A percentile compares a stretch with the other conserved stretches of the same genome.
phyloP scores from a whole-genome alignment of 2,888 invertebrate species.

The Eristalis intricaria region DNA sequence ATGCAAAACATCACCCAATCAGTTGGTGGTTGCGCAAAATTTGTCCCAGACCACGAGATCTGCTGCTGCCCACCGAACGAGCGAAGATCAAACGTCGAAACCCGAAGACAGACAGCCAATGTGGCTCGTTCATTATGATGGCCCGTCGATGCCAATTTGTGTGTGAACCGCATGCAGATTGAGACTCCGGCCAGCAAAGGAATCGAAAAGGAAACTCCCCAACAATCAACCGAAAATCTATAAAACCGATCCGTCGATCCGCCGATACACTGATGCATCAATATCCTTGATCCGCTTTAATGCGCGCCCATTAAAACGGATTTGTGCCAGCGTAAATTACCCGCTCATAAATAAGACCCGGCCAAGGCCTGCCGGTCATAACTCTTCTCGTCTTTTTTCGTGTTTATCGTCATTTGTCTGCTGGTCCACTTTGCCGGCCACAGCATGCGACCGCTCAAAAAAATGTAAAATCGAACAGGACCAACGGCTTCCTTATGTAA shows the following conservation, averaged over 20 bases:
- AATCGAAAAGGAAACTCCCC: neutral
- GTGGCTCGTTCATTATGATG: conserved; percentile 61
- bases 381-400: conserved; percentile 13
- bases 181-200: neutral
- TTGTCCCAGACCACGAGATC: conserved; percentile 46
- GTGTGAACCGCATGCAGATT: conserved; percentile 59
- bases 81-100: conserved; percentile 18
- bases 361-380: conserved; percentile 50
- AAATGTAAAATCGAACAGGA: conserved; percentile 44
- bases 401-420: conserved; percentile 42
- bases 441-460: neutral
- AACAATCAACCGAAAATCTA: conserved; percentile 11
- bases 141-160: conserved; percentile 60
- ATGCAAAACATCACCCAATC: conserved; percentile 68
- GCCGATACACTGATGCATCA: conserved; percentile 10
- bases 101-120: conserved; percentile 64
- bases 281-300: conserved; percentile 59
- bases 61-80: too few relatives aligned
- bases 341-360: conserved; percentile 58
- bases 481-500: conserved; percentile 58
- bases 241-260: neutral
- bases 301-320: conserved; percentile 59
- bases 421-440: conserved; percentile 28
- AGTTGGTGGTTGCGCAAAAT: conserved; percentile 20
- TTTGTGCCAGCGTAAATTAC: conserved; percentile 64